A percentile compares a stretch with the other conserved stretches of the same genome.
phyloP scores from a whole-genome alignment of 1,140 invertebrate species.

The Calephelis nemesis region DNA sequence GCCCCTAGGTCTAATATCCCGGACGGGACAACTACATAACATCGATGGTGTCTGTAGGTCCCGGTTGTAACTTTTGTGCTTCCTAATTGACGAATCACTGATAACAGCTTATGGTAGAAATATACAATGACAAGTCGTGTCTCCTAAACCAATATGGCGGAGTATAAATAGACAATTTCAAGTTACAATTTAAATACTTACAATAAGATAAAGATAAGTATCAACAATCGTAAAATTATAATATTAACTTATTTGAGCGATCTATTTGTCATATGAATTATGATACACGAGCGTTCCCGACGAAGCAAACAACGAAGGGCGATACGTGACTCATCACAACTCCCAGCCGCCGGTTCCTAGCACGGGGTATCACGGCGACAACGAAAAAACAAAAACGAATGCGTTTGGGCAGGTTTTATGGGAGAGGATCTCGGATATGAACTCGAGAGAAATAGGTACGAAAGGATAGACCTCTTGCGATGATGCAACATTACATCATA shows the following conservation, averaged over 20 bases:
- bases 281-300: neutral
- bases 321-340: constrained; percentile 36
- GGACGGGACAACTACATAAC: too few relatives aligned
- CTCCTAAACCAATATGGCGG: too few relatives aligned
- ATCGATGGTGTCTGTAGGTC: too few relatives aligned
- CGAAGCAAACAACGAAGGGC: constrained; percentile 11
- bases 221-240: too few relatives aligned
- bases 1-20: too few relatives aligned
- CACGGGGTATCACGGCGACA: constrained; percentile 37
- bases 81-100: too few relatives aligned
- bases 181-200: too few relatives aligned
- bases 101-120: too few relatives aligned
- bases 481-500: constrained; percentile 38
- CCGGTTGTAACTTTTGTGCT: too few relatives aligned
- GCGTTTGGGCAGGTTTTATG: constrained; percentile 30
- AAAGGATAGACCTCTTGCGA: constrained; percentile 18
- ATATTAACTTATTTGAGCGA: constrained; percentile 3
- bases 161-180: too few relatives aligned
- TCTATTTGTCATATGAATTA: constrained; percentile 4
- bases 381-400: constrained; percentile 29
- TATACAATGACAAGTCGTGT: too few relatives aligned
- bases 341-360: constrained; percentile 34
- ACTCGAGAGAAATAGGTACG: constrained; percentile 7
- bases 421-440: constrained; percentile 5
- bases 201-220: too few relatives aligned